Base-by-base conservation (phyloP, 2,888 invertebrate species). In the Penaeus monodon region DNA sequence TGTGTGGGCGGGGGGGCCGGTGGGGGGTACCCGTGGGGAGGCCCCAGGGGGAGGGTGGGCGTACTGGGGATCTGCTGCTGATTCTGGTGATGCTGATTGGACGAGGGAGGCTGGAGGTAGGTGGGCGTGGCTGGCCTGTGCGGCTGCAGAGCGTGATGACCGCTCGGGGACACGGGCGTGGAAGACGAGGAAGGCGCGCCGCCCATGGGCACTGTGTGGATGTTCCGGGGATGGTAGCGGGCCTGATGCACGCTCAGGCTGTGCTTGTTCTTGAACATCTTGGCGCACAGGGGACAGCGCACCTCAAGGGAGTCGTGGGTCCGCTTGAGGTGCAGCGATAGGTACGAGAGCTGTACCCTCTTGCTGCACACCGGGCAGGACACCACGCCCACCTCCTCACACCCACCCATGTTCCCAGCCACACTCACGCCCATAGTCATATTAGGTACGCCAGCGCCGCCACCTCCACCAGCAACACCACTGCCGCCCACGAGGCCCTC, bases 221-320 rank as follows among this genome's bases (percentile, higher is more conserved):
- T 57, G 83, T 85, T 86, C 64, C 85, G 74, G 57, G 90, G 90
- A 66, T 90, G 90, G 77, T 90, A 90, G 73, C 90, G 74, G 49
- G 90, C 90, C 84, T 86, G 85, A 84, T 90, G 90, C 4, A 90
- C 90, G 27, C 90, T 88, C 33, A 90, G 83, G 74, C 90, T 90
- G 84, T 90, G 90, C 64, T 90, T 90, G 83, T 90, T 90, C 83
- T 90, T 90, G 74, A 90, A 90, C 83, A 87, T 84, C 80, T 88
- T 90, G 79, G 83, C 82, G 64, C 90, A 90, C 66, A 90, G 87
- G n/a, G 87, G 88, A 85, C 90, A 90, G 64, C 85, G 84, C 24
- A 86, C 90, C 77, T 90, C 90, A 27, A 90, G 49, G 57, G 90
- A 90, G 64, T 82, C 88, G 77, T 90, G 90, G 49, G 88, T 88